A percentile compares a stretch with the other conserved stretches of the same genome.
phyloP scores from a whole-genome alignment of 2,113 vertebrate genomes.

The Mastomys natalensis region DNA sequence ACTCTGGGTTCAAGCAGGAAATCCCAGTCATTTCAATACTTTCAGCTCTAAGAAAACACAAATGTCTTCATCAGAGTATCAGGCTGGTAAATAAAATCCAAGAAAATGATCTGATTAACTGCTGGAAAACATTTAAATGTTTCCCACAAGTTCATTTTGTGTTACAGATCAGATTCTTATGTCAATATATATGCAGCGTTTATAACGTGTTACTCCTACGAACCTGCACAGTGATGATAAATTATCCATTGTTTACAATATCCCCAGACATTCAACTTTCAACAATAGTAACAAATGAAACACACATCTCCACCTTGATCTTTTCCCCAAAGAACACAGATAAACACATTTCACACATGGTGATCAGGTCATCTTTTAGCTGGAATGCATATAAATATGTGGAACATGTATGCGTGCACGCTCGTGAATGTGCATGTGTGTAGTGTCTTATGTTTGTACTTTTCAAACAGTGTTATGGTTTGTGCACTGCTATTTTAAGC shows the following conservation, averaged over 20 bases:
- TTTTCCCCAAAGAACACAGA: conserved; percentile 35
- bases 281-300: conserved; percentile 58
- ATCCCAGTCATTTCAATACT: conserved; percentile 62
- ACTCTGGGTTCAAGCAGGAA: conserved; percentile 74
- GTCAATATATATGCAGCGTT: not conserved
- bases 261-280: not conserved
- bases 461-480: not conserved
- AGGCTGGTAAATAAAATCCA: conserved; percentile 31
- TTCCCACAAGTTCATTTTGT: not conserved
- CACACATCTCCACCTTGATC: conserved; percentile 17
- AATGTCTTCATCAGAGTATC: not conserved
- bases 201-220: not conserved
- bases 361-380: not conserved
- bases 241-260: not conserved
- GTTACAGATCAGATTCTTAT: not conserved
- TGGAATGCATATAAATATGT: not conserved
- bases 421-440: too few relatives aligned
- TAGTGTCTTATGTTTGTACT: not conserved
- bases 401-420: fast-evolving
- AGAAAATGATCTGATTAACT: conserved; percentile 49
- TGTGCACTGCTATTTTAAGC: conserved; percentile 20
- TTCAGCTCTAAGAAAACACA: conserved; percentile 63
- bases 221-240: not conserved
- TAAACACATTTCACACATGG: conserved; percentile 48
- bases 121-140: not conserved